Conservation (phyloP, 1,140 invertebrate species). For the Vanessa atalanta region DNA sequence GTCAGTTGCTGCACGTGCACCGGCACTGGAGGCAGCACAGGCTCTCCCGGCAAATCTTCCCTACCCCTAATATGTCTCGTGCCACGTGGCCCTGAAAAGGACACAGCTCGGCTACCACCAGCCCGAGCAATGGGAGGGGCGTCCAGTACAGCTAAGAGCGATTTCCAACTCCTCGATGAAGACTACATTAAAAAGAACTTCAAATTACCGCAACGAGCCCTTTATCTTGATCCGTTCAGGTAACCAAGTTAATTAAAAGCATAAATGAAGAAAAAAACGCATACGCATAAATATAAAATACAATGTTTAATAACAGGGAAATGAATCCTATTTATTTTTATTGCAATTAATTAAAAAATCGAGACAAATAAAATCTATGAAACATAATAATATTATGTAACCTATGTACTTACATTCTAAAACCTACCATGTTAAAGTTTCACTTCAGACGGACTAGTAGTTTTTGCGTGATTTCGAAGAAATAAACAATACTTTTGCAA, state of each 20-base stretch:
- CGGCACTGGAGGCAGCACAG: constrained; percentile 31
- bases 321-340: too few species aligned
- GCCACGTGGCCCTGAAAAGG: constrained; percentile 43
- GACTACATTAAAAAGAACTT: constrained; percentile 67
- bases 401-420: too few species aligned
- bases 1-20: constrained; percentile 55
- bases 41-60: constrained; percentile 20
- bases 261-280: too few species aligned
- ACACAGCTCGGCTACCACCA: constrained; percentile 3
- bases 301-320: too few species aligned
- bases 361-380: too few species aligned
- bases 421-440: too few species aligned
- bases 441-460: too few species aligned
- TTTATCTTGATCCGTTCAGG: constrained; percentile 69
- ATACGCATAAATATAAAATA: too few species aligned
- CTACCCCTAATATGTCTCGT: constrained; percentile 65
- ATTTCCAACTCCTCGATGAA: constrained; percentile 57
- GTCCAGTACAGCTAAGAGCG: constrained; percentile 20
- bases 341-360: too few species aligned
- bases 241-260: constrained; percentile 17
- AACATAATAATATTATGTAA: too few species aligned
- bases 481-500: too few species aligned
- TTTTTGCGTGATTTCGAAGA: too few species aligned
- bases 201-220: constrained; percentile 57
- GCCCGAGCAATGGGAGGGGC: constrained; percentile 16